Evolutionary conservation across 2,797 vertebrate genomes (phyloP).

Genomic region (Perodicticus potto): DNA sequence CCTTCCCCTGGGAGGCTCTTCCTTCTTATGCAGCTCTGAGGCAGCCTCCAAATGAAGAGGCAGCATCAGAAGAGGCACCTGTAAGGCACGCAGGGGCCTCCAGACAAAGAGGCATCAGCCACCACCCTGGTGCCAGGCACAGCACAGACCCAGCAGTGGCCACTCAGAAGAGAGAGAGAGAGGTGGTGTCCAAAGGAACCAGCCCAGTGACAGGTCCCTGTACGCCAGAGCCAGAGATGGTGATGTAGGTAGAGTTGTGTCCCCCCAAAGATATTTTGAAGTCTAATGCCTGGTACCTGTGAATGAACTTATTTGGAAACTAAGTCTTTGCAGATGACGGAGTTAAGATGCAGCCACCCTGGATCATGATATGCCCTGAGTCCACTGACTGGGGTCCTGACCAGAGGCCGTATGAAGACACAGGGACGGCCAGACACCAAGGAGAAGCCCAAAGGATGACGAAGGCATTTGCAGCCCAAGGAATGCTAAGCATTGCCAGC

Average conservation of each 20-base stretch:
- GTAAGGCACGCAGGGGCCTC: neutral
- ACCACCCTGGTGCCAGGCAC: neutral
- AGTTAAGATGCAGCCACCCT: neutral
- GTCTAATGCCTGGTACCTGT: neutral
- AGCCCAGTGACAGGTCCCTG: neutral
- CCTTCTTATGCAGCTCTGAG: neutral
- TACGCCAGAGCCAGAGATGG: neutral
- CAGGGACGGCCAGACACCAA: neutral
- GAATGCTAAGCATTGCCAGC: rapidly evolving
- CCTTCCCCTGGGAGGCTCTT: neutral
- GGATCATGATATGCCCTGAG: neutral
- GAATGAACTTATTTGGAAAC: neutral
- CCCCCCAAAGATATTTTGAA: neutral
- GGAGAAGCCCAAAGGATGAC: neutral
- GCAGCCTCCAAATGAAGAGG: neutral
- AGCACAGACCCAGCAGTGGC: rapidly evolving
- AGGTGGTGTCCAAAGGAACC: neutral
- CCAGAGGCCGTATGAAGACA: neutral
- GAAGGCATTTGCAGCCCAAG: neutral
- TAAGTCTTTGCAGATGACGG: neutral
- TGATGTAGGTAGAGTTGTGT: neutral
- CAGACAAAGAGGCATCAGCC: neutral
- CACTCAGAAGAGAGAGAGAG: too few relatives aligned
- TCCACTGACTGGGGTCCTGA: neutral
- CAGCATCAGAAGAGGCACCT: neutral